Conservation (phyloP, 2,888 invertebrate species). For the Tipula unca region DNA sequence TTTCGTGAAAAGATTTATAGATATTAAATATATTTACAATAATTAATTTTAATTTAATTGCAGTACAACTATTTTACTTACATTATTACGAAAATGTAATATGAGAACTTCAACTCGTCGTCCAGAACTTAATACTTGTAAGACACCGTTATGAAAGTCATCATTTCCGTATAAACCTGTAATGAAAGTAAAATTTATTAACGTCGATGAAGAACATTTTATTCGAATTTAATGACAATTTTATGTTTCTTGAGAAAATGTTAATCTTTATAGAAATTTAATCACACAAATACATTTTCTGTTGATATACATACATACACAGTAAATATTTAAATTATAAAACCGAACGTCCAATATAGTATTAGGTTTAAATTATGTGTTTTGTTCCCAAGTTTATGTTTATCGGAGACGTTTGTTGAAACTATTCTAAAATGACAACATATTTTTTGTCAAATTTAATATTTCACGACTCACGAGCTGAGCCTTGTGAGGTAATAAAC, state of each 20-base stretch:
- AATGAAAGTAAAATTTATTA: slow-evolving; percentile 21
- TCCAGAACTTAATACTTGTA: slow-evolving; percentile 71
- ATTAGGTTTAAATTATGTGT: too few species aligned
- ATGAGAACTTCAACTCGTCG: slow-evolving; percentile 73
- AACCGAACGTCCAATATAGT: background rate
- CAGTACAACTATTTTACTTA: slow-evolving; percentile 34
- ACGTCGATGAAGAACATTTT: background rate
- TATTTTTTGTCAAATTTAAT: background rate
- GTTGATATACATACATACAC: background rate
- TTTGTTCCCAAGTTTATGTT: background rate
- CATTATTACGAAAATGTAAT: slow-evolving; percentile 72
- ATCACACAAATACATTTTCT: background rate
- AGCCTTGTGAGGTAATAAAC: too few species aligned
- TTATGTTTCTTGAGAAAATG: background rate
- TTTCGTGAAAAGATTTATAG: background rate
- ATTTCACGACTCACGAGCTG: too few species aligned
- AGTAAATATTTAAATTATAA: background rate
- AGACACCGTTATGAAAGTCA: slow-evolving; percentile 84
- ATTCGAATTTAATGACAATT: background rate
- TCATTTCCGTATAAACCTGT: slow-evolving; percentile 82
- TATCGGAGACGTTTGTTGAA: background rate
- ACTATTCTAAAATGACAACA: background rate
- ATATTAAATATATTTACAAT: background rate
- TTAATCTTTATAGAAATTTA: background rate
- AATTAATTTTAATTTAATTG: background rate